Conservation (phyloP, 2,113 vertebrate species). For the Aptenodytes patagonicus region DNA sequence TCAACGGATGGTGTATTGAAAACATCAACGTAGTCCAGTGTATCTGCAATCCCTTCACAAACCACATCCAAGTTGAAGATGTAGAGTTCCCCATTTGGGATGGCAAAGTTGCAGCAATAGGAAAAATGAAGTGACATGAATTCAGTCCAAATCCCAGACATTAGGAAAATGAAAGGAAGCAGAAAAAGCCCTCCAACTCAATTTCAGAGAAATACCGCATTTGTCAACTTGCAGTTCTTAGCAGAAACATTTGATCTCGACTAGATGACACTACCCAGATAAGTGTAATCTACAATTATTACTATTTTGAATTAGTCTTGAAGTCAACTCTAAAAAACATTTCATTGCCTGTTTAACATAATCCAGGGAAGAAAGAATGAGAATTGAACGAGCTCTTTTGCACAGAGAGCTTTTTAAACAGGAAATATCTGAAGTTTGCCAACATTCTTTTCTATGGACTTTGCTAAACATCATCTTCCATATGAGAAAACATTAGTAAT, state of each 20-base stretch:
- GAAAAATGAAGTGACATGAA: not conserved
- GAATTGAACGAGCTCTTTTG: not conserved
- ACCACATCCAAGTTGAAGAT: not conserved
- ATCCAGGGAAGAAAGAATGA: not conserved
- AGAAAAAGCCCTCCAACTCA: not conserved
- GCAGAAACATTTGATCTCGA: not conserved
- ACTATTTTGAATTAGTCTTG: not conserved
- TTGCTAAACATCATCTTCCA: not conserved
- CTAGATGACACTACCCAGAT: not conserved
- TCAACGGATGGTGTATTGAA: not conserved
- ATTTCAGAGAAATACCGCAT: not conserved
- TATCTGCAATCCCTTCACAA: slow-evolving; percentile 39
- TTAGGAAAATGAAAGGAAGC: not conserved
- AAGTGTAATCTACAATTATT: not conserved
- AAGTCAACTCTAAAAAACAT: not conserved
- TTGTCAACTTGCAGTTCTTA: not conserved
- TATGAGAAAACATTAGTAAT: slow-evolving; percentile 19
- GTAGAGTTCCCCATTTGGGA: not conserved
- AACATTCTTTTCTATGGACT: not conserved
- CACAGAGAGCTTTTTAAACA: not conserved
- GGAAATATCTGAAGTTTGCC: slow-evolving; percentile 6
- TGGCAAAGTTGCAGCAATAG: not conserved
- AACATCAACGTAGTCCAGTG: not conserved
- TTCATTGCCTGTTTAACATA: not conserved
- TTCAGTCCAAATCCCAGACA: not conserved